A percentile compares a stretch with the other conserved stretches of the same genome.
These are phyloP conservation scores for Tonatia bakeri DNA, from an alignment of 2,113 vertebrate genomes.

Conservation along the genomic window DNA sequence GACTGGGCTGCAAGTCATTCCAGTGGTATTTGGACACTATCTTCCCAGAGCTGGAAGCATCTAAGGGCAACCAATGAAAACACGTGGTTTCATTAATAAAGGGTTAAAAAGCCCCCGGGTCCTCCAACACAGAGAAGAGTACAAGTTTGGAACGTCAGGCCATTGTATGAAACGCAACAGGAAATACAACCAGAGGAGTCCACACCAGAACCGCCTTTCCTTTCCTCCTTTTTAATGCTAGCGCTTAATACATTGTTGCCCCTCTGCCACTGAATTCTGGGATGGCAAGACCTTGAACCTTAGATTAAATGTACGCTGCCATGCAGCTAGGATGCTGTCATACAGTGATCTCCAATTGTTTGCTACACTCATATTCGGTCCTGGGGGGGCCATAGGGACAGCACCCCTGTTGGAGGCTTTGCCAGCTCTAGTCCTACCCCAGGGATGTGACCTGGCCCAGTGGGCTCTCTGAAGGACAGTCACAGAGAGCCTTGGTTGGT, in stretches of 20 bases:
- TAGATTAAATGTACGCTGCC: neutral
- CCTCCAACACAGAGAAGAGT: conserved; percentile 83
- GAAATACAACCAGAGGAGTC: neutral
- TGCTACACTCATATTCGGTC: neutral
- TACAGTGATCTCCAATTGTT: neutral
- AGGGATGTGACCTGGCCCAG: neutral
- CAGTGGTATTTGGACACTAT: conserved; percentile 95
- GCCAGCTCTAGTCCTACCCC: neutral
- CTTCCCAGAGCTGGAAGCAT: conserved; percentile 93
- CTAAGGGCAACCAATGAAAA: conserved; percentile 79
- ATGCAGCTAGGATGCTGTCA: neutral
- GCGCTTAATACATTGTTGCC: too few species aligned
- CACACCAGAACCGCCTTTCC: neutral
- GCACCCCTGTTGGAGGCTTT: neutral
- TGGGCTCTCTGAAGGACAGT: neutral
- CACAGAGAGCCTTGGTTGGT: neutral
- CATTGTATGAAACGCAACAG: neutral
- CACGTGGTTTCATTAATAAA: conserved; percentile 84
- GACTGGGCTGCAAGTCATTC: conserved; percentile 90
- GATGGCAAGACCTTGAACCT: neutral
- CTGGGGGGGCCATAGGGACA: neutral
- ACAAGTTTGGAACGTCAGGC: neutral
- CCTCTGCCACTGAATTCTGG: neutral
- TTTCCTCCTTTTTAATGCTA: too few species aligned
- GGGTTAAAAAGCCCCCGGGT: conserved; percentile 84